Evolutionary conservation across 1,140 invertebrate species (phyloP).

Genomic region (Ips typographus): DNA sequence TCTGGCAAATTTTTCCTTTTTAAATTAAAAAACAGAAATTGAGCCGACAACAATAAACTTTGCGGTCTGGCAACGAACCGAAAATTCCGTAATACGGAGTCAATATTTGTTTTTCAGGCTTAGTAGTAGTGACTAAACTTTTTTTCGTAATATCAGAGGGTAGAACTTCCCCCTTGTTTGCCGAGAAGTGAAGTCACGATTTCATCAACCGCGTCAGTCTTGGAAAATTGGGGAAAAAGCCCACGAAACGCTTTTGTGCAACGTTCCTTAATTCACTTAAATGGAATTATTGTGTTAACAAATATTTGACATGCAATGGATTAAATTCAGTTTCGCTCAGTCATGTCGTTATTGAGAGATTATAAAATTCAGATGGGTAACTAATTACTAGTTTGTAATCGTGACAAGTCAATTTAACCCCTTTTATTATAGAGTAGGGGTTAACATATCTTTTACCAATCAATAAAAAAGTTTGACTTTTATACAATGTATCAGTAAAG

Average conservation of each 20-base stretch:
- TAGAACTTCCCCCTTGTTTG: constrained; percentile 2
- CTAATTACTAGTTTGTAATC: neutral
- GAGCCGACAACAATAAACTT: neutral
- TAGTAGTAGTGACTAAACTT: constrained; percentile 2
- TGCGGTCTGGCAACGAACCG: neutral
- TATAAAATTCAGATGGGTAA: neutral
- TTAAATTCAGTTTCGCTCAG: neutral
- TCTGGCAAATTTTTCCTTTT: too few relatives aligned
- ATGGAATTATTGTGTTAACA: neutral
- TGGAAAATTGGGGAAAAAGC: neutral
- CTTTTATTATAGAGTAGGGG: constrained; percentile 1
- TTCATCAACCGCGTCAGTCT: neutral
- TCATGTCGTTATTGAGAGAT: neutral
- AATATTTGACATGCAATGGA: neutral
- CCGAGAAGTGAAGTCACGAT: constrained; percentile 2
- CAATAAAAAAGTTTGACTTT: neutral
- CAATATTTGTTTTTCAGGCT: neutral
- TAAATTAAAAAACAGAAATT: too few relatives aligned
- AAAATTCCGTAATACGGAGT: neutral
- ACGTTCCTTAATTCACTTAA: neutral
- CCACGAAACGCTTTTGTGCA: neutral
- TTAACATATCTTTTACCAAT: constrained; percentile 12
- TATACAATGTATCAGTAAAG: neutral
- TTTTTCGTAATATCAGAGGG: neutral
- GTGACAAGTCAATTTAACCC: constrained; percentile 5